A percentile compares a stretch with the other conserved stretches of the same genome.
phyloP scores from a whole-genome alignment of 1,140 invertebrate species.

The Bombus superbus region DNA sequence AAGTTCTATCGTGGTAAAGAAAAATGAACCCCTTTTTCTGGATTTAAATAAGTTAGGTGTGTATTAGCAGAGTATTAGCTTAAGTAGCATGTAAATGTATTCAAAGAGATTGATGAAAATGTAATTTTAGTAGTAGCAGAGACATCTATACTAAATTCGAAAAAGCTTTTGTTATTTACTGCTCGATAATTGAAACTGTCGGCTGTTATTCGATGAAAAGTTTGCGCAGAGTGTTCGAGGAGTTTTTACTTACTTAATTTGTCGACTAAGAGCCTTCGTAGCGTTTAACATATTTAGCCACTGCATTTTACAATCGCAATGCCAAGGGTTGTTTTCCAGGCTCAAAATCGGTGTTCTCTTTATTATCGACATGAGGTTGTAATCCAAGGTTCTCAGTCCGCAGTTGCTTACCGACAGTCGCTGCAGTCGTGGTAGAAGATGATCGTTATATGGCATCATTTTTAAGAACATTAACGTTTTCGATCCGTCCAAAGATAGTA shows the following conservation, averaged over 20 bases:
- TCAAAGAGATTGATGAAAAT: background rate
- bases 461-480: slow-evolving; percentile 54
- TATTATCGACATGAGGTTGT: slow-evolving; percentile 73
- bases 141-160: background rate
- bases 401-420: slow-evolving; percentile 73
- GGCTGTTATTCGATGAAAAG: background rate
- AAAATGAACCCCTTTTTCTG: background rate
- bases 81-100: background rate
- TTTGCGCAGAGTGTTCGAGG: fast-evolving
- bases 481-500: slow-evolving; percentile 70
- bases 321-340: slow-evolving; percentile 80
- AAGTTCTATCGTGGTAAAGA: background rate
- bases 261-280: slow-evolving; percentile 66
- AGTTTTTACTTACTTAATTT: slow-evolving; percentile 74
- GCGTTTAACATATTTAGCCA: slow-evolving; percentile 75
- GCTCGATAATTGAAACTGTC: background rate
- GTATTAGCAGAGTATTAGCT: no score
- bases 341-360: slow-evolving; percentile 73
- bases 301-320: slow-evolving; percentile 79
- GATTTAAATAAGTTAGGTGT: background rate
- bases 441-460: slow-evolving; percentile 60
- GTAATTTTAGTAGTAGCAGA: slow-evolving; percentile 22
- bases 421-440: slow-evolving; percentile 72
- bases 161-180: background rate
- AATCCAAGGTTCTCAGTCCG: slow-evolving; percentile 66